These are phyloP conservation scores for Mythimna loreyi DNA, from an alignment of 2,888 invertebrate genomes.

Conservation along the genomic window DNA sequence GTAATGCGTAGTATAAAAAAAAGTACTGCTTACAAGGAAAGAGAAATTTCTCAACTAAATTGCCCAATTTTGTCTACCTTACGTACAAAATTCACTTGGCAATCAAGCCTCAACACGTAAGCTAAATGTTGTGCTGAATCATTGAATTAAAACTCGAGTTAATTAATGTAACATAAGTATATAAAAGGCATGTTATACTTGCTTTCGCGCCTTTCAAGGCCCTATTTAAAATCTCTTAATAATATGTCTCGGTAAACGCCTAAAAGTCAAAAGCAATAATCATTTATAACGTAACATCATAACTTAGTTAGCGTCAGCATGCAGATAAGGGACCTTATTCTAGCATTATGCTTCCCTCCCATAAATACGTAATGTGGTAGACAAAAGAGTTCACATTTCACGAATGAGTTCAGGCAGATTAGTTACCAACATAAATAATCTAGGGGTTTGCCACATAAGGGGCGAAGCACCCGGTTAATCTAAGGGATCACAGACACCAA, in stretches of 20 bases:
- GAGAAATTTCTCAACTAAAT: conserved; percentile 1
- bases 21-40: background rate
- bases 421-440: conserved; percentile 64
- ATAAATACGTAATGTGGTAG: conserved; percentile 30
- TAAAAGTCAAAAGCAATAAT: conserved; percentile 28
- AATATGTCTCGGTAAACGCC: conserved; percentile 2
- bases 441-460: conserved; percentile 53
- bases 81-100: conserved; percentile 8
- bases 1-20: background rate
- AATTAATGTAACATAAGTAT: conserved; percentile 44
- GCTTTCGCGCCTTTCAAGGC: background rate
- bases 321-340: conserved; percentile 18
- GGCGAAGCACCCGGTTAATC: conserved; percentile 52
- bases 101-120: conserved; percentile 23
- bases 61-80: background rate
- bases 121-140: conserved; percentile 33
- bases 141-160: conserved; percentile 42
- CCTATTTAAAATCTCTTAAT: conserved; percentile 3
- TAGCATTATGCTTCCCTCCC: conserved; percentile 7
- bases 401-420: conserved; percentile 50
- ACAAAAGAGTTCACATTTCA: conserved; percentile 50
- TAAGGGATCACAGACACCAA: conserved; percentile 51
- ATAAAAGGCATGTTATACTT: conserved; percentile 8
- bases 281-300: conserved; percentile 30
- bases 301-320: conserved; percentile 14